These are phyloP conservation scores for Callaeas wilsoni DNA, from an alignment of 2,113 vertebrate species.

Conservation along the genomic window DNA sequence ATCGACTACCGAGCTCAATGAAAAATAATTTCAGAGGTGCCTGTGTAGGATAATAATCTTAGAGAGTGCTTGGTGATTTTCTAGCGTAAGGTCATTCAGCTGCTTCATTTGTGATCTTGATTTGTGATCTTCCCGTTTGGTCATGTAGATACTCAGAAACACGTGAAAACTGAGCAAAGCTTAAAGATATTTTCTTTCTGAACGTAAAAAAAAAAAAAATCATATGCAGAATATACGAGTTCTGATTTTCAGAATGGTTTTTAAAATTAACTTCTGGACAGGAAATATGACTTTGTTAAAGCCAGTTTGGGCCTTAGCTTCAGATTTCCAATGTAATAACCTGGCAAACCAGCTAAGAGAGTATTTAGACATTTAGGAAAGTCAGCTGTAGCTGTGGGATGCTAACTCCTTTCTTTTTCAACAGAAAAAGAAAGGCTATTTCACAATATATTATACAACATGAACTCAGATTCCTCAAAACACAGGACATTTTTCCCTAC, in stretches of 20 bases:
- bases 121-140: background rate
- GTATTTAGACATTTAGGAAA: background rate
- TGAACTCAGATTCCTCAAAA: background rate
- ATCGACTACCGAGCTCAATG: fast-evolving
- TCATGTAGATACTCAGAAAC: background rate
- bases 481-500: background rate
- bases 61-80: background rate
- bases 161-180: background rate
- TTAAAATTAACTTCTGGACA: background rate
- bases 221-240: background rate
- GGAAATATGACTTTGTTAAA: background rate
- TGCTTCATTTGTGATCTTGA: background rate
- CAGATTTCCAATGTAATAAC: background rate
- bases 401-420: background rate
- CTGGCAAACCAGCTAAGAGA: background rate
- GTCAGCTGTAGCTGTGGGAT: background rate
- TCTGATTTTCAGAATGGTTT: background rate
- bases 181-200: background rate
- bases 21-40: background rate
- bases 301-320: background rate
- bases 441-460: background rate
- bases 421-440: background rate
- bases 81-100: background rate
- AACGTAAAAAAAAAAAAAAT: background rate
- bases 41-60: background rate